Evolutionary conservation across 2,113 vertebrate species (phyloP).

Genomic region (Colius striatus): DNA sequence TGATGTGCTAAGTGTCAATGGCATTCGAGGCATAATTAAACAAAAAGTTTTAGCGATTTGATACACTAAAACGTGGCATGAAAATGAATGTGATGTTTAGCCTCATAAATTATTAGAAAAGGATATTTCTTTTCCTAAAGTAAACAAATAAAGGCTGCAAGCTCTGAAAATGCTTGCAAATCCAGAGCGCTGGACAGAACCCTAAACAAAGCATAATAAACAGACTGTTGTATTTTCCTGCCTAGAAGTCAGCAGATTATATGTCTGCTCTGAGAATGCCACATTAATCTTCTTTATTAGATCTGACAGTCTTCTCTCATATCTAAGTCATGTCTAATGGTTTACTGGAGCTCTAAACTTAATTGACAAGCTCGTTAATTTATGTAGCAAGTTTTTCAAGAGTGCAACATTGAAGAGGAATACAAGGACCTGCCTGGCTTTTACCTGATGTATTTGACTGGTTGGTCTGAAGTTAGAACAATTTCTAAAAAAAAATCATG

Average conservation of each 20-base stretch:
- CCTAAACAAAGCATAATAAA: constrained; percentile 8
- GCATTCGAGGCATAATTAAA: background rate
- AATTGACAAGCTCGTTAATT: constrained; percentile 55
- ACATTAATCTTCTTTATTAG: constrained; percentile 14
- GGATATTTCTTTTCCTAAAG: background rate
- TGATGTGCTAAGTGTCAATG: background rate
- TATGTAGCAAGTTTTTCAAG: background rate
- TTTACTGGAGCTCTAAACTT: constrained; percentile 45
- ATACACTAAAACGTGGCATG: background rate
- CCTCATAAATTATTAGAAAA: background rate
- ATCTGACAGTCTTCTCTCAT: constrained; percentile 11
- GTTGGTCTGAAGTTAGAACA: background rate
- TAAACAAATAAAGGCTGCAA: background rate
- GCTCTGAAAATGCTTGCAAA: background rate
- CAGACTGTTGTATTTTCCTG: background rate
- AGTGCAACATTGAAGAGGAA: background rate
- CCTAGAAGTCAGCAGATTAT: background rate
- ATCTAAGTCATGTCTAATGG: constrained; percentile 29
- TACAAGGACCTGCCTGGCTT: background rate
- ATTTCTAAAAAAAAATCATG: background rate
- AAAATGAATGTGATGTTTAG: background rate
- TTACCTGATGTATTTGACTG: background rate
- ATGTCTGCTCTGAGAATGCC: background rate
- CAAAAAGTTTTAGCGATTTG: background rate
- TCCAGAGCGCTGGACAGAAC: background rate